Percentiles rank a stretch among this genome's conserved stretches.
Evolutionary conservation across 2,888 invertebrate species (phyloP).

Genomic region (Apeira syringaria): DNA sequence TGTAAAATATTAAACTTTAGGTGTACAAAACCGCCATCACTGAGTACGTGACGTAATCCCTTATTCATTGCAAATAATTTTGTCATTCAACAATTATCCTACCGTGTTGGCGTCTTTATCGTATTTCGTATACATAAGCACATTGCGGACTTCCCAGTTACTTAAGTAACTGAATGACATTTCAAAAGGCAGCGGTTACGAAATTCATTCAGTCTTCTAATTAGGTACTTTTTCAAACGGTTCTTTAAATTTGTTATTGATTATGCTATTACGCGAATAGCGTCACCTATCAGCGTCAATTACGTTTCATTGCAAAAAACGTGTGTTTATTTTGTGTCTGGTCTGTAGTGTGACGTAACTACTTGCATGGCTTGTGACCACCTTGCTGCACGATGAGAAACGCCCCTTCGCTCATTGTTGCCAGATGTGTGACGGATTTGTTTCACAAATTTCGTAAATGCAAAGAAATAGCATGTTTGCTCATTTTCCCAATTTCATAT

Average conservation of each 20-base stretch:
- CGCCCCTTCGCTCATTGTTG: slow-evolving; percentile 31
- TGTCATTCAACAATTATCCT: neutral
- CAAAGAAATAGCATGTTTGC: neutral
- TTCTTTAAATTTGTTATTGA: slow-evolving; percentile 13
- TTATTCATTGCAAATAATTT: too few relatives aligned
- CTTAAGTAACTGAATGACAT: slow-evolving; percentile 16
- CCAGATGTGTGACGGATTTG: slow-evolving; percentile 1
- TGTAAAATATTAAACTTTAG: too few relatives aligned
- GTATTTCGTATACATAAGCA: neutral
- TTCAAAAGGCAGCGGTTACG: slow-evolving; percentile 8
- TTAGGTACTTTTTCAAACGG: slow-evolving; percentile 19
- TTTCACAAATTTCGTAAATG: neutral
- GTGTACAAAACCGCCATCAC: too few relatives aligned
- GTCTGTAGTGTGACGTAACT: slow-evolving; percentile 32
- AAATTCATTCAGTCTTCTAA: slow-evolving; percentile 17
- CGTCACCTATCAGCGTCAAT: slow-evolving; percentile 16
- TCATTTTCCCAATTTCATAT: too few relatives aligned
- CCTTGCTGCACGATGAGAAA: slow-evolving; percentile 16
- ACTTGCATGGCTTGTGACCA: slow-evolving; percentile 28
- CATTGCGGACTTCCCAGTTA: slow-evolving; percentile 14
- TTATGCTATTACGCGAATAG: slow-evolving; percentile 11
- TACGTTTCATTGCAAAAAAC: slow-evolving; percentile 29
- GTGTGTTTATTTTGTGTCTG: slow-evolving; percentile 31
- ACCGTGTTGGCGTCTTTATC: neutral
- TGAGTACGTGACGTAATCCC: neutral